phyloP scores from a whole-genome alignment of 2,113 vertebrate genomes.

The Antechinus flavipes region DNA sequence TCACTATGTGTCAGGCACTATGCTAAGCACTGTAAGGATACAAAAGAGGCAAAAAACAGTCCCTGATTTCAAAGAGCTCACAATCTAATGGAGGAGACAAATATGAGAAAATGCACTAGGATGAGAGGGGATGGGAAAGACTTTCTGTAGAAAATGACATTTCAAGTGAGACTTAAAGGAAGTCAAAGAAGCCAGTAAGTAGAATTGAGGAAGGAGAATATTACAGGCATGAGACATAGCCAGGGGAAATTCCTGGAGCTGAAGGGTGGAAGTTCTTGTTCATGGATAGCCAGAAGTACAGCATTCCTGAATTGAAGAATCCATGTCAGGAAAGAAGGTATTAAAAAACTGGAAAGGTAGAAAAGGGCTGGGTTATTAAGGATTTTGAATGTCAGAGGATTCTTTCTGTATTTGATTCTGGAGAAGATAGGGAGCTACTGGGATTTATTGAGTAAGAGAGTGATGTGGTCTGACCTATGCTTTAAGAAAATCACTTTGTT shows the following conservation, averaged over 20 bases:
- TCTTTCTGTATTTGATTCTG: background rate
- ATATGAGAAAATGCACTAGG: background rate
- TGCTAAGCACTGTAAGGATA: background rate
- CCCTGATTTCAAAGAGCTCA: background rate
- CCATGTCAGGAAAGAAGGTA: background rate
- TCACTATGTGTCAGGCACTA: background rate
- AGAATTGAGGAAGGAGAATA: background rate
- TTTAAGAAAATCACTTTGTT: too few species aligned
- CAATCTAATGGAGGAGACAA: background rate
- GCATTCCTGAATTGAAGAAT: background rate
- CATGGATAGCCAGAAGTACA: background rate
- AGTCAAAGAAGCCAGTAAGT: background rate
- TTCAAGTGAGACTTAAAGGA: background rate
- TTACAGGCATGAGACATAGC: background rate
- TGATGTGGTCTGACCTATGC: too few species aligned
- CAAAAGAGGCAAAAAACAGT: background rate
- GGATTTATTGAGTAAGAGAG: too few species aligned
- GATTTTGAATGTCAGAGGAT: background rate
- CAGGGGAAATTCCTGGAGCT: background rate
- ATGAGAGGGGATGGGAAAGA: background rate
- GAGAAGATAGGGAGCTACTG: background rate
- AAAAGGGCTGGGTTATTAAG: background rate
- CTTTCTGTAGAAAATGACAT: background rate
- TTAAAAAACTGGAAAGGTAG: background rate
- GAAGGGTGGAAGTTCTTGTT: background rate